Evolutionary conservation across 2,888 invertebrate species (phyloP).

Genomic region (Bembecia ichneumoniformis): DNA sequence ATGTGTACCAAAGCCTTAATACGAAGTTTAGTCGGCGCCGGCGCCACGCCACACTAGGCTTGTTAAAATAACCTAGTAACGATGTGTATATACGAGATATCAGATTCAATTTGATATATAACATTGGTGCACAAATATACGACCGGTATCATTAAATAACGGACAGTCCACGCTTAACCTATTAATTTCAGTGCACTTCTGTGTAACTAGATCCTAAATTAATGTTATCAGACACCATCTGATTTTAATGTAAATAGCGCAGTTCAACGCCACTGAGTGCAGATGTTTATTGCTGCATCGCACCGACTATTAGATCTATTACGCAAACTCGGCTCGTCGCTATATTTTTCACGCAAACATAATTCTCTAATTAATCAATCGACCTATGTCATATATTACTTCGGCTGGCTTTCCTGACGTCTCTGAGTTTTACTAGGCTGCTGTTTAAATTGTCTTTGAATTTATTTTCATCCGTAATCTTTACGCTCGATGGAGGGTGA

Average conservation of each 20-base stretch:
- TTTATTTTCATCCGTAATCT: too few relatives aligned
- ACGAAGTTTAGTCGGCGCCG: background rate
- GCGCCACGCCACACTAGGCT: slow-evolving; percentile 2
- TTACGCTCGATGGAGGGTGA: too few relatives aligned
- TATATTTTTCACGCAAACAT: background rate
- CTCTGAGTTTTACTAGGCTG: too few relatives aligned
- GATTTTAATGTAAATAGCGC: slow-evolving; percentile 8
- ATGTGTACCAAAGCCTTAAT: too few relatives aligned
- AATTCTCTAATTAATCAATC: background rate
- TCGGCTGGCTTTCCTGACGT: too few relatives aligned
- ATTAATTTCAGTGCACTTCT: slow-evolving; percentile 22
- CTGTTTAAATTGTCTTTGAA: too few relatives aligned
- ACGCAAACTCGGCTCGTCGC: background rate
- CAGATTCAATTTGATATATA: slow-evolving; percentile 37
- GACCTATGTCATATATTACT: too few relatives aligned
- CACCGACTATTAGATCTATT: background rate
- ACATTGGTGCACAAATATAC: slow-evolving; percentile 34
- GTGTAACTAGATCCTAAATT: slow-evolving; percentile 26
- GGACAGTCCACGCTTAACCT: slow-evolving; percentile 31
- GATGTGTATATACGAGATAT: slow-evolving; percentile 27
- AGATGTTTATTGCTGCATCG: slow-evolving; percentile 10
- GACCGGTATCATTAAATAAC: slow-evolving; percentile 34
- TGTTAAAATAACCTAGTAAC: slow-evolving; percentile 12
- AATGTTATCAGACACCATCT: slow-evolving; percentile 22
- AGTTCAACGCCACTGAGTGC: slow-evolving; percentile 6